phyloP scores from a whole-genome alignment of 1,140 invertebrate genomes.

The Latrodectus geometricus region DNA sequence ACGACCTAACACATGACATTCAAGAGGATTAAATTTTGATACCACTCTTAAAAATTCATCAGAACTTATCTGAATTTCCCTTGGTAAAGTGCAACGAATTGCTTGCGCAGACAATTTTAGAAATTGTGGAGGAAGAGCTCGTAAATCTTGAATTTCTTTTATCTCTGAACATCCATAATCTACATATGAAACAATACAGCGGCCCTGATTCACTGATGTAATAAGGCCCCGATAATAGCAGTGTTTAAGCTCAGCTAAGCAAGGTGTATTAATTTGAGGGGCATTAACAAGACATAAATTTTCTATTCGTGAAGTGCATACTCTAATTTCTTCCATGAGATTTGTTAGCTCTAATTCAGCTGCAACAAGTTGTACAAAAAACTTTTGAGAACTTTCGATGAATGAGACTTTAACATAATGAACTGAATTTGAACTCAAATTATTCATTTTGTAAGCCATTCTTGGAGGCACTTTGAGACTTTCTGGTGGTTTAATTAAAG shows the following conservation, averaged over 20 bases:
- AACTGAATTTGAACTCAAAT: slow-evolving; percentile 22
- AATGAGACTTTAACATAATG: slow-evolving; percentile 33
- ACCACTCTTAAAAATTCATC: slow-evolving; percentile 50
- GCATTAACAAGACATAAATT: slow-evolving; percentile 11
- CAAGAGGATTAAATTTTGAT: not conserved
- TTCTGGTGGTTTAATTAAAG: not conserved
- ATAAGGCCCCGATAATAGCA: slow-evolving; percentile 17
- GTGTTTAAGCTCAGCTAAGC: slow-evolving; percentile 3
- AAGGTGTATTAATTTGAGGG: slow-evolving; percentile 1
- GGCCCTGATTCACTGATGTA: not conserved
- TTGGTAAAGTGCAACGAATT: slow-evolving; percentile 78
- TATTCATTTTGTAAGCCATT: slow-evolving; percentile 19
- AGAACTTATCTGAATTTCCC: not conserved
- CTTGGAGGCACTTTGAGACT: not conserved
- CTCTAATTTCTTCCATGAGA: slow-evolving; percentile 41
- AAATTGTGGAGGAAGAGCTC: slow-evolving; percentile 73
- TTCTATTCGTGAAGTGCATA: not conserved
- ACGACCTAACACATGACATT: slow-evolving; percentile 20
- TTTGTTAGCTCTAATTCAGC: slow-evolving; percentile 38
- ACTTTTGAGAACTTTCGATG: slow-evolving; percentile 17
- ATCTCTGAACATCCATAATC: slow-evolving; percentile 83
- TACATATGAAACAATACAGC: slow-evolving; percentile 75
- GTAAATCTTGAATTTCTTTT: slow-evolving; percentile 66
- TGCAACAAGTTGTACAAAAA: slow-evolving; percentile 39
- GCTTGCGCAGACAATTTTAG: slow-evolving; percentile 78